Percentiles rank a stretch among this genome's conserved stretches.
Conservation (phyloP, 2,888 invertebrate species). For the Ryuthela nishihirai region DNA sequence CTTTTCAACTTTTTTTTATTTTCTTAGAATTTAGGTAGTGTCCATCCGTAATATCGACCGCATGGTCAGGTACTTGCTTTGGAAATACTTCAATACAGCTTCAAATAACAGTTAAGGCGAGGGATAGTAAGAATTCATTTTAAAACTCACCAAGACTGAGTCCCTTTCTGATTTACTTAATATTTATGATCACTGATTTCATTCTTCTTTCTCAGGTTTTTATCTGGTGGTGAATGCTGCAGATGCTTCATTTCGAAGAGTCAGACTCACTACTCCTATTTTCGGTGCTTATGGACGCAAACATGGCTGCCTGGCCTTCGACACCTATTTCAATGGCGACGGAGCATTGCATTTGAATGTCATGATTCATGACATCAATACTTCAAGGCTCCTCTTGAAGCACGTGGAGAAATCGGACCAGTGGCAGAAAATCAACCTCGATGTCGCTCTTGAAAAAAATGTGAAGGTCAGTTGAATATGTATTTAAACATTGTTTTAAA, state of each 20-base stretch:
- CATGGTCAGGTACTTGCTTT: too few species aligned
- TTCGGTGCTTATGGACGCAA: slow-evolving; percentile 20
- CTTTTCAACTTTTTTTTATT: too few species aligned
- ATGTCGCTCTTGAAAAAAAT: slow-evolving; percentile 17
- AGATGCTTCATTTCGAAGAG: slow-evolving; percentile 25
- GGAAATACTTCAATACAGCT: too few species aligned
- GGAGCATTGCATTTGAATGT: slow-evolving; percentile 18
- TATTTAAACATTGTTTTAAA: too few species aligned
- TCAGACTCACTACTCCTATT: slow-evolving; percentile 20
- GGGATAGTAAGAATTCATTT: too few species aligned
- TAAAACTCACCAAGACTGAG: too few species aligned
- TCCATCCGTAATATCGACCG: too few species aligned
- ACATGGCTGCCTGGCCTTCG: slow-evolving; percentile 27
- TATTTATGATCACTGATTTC: too few species aligned
- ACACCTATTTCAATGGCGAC: slow-evolving; percentile 24
- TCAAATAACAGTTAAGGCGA: too few species aligned
- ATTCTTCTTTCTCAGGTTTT: too few species aligned
- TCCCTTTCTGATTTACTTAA: too few species aligned
- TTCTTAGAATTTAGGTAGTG: too few species aligned
- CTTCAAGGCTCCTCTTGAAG: slow-evolving; percentile 13
- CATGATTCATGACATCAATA: slow-evolving; percentile 12
- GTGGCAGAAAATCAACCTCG: slow-evolving; percentile 16
- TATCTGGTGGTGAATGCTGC: slow-evolving; percentile 16
- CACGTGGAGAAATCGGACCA: slow-evolving; percentile 20
- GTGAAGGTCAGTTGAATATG: slow-evolving; percentile 9